These are phyloP conservation scores for Calyptomena viridis DNA, from an alignment of 2,113 vertebrate species.

Conservation along the genomic window DNA sequence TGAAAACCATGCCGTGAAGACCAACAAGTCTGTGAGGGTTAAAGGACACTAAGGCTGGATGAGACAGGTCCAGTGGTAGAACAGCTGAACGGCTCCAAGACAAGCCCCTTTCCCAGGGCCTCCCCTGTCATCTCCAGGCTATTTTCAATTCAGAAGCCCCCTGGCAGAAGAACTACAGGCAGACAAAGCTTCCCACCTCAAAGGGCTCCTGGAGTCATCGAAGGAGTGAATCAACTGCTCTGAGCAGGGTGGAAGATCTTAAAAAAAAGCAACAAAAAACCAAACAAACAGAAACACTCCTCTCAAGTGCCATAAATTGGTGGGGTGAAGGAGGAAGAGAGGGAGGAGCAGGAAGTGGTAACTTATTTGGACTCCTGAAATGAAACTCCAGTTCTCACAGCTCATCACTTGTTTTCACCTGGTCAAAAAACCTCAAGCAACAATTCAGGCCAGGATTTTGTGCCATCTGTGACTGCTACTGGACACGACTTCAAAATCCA, in stretches of 20 bases:
- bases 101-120: background rate
- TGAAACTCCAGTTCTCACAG: background rate
- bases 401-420: background rate
- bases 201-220: background rate
- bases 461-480: background rate
- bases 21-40: background rate
- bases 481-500: background rate
- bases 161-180: background rate
- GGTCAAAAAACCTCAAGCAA: background rate
- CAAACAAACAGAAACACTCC: background rate
- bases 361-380: conserved; percentile 5
- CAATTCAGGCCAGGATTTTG: background rate
- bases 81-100: background rate
- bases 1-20: background rate
- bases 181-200: background rate
- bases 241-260: background rate
- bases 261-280: background rate
- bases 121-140: background rate
- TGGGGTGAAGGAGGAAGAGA: background rate
- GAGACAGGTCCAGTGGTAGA: background rate
- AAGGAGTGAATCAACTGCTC: background rate
- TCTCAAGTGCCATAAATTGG: background rate
- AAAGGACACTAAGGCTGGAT: background rate
- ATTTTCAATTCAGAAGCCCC: background rate
- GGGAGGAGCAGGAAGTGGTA: conserved; percentile 34